Percentiles rank a stretch among this genome's conserved stretches.
phyloP scores from a whole-genome alignment of 2,113 vertebrate species.

The Ctenomys sociabilis region DNA sequence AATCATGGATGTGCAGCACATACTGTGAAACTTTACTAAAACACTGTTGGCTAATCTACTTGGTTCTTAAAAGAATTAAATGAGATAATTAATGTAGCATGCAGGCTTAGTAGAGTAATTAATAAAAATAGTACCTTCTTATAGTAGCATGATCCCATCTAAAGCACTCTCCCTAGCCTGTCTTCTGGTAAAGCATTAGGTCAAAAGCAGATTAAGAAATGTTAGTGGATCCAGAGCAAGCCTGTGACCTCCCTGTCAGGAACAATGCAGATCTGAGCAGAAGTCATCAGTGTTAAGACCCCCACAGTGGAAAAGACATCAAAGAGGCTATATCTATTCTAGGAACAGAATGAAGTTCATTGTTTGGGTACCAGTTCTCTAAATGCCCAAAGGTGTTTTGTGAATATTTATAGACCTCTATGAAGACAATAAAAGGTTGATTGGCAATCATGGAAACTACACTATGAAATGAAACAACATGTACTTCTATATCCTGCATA shows the following conservation, averaged over 20 bases:
- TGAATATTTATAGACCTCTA: background rate
- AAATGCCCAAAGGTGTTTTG: slow-evolving; percentile 3
- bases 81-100: background rate
- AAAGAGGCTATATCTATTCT: background rate
- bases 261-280: background rate
- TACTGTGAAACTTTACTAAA: background rate
- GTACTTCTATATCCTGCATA: background rate
- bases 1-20: background rate
- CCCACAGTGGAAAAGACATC: background rate
- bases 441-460: background rate
- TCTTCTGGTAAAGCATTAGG: background rate
- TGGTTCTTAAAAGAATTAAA: background rate
- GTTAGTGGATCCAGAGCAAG: background rate
- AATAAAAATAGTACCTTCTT: background rate
- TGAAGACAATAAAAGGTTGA: background rate
- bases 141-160: background rate
- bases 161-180: background rate
- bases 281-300: background rate
- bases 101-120: background rate
- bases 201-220: background rate
- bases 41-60: too few relatives aligned
- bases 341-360: background rate
- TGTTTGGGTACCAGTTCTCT: background rate
- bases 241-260: background rate
- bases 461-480: background rate